Base-by-base conservation (phyloP, 2,797 vertebrate species). In the Thripadectes ignobilis region DNA sequence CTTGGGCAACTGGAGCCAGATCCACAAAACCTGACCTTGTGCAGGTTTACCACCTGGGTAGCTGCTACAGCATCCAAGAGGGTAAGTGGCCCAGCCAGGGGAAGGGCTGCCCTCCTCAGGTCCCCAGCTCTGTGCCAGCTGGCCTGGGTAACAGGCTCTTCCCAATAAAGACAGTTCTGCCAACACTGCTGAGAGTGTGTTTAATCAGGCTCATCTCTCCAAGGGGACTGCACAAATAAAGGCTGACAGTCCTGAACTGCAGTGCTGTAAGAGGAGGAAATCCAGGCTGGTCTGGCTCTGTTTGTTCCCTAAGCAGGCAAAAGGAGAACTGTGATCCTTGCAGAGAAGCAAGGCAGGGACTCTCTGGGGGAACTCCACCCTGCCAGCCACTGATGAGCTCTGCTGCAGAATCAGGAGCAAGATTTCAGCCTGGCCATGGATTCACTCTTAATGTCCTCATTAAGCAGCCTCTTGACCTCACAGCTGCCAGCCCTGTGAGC, bases 201-300 rank as follows among this genome's bases (percentile, higher is more conserved):
- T 97, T 97, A 93, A 95, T 96, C 54, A 61, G 58, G 90, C 22
- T 30, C 57, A 24, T 29, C 10, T 61, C 81, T 85, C 68, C 29
- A 87, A 57, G 36, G 86, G 21, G 32, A 49, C 57, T 9, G 29
- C 76, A 81, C 54, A 78, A 88, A 75, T 12, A 38, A 85, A 81
- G 94, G 57, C 30, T 1, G 7, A 45, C 0, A 41, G 73, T 21
- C 48, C 55, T 43, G 67, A 85, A 85, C 43, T 0, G 0, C 66
- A 68, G 45, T 0, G 1, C 48, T 24, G 26, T 13, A 36, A 39
- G 13, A 43, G 5, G 34, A 82, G n/a, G 41, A 77, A 88, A 65
- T n/a, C 41, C 81, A 85, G 78, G 27, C 65, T 79, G 46, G 57
- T 20, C 36, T 45, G 46, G 22, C 54, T 75, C 41, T 46, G 30